Evolutionary conservation across 2,888 invertebrate genomes (phyloP), one percentile per base, ranked within the genome.

Genomic region (Ametastegia equiseti): DNA sequence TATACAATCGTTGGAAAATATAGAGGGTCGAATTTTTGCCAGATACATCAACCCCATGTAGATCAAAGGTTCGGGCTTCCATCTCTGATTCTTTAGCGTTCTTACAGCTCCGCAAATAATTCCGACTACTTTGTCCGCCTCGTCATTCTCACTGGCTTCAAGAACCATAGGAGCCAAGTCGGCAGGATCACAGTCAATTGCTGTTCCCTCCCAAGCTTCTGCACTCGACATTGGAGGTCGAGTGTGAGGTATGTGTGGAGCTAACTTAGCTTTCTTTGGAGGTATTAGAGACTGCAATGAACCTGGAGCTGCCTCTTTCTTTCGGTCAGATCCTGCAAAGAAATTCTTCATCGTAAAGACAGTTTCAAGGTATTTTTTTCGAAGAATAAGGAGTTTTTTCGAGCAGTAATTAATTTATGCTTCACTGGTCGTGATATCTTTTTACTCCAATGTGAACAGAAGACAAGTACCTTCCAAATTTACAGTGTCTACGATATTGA

Each of bases 101-200:
- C 96, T 96, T 42, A 98, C 95, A n/a, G 97, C 96, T 0, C 98
- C 98, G 85, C 98, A 96, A n/a, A 98, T 92, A 7, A 97, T 93
- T 0, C 95, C 95, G 71, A 95, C 94, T 91, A 97, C 93, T 93
- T 97, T 94, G 89, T 96, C 97, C 80, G 94, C 95, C 90, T 98
- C 97, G 83, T 95, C 96, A 81, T 94, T 94, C 83, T 97, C 96
- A 83, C 96, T 93, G 3, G 97, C 96, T 83, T 95, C 94, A 69
- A 96, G 92, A 3, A 97, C 95, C 89, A 94, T 94, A 27, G 95
- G 95, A 15, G 97, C 95, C 23, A 98, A 92, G 82, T 97, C 97
- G 6, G 94, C 94, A 13, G 97, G 94, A 83, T 98, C 98, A 84
- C 96, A 95, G 81, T 98, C 98, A 19, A 96, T 92, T 0, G 96